phyloP scores from a whole-genome alignment of 2,888 invertebrate genomes.

The Catocala nupta region DNA sequence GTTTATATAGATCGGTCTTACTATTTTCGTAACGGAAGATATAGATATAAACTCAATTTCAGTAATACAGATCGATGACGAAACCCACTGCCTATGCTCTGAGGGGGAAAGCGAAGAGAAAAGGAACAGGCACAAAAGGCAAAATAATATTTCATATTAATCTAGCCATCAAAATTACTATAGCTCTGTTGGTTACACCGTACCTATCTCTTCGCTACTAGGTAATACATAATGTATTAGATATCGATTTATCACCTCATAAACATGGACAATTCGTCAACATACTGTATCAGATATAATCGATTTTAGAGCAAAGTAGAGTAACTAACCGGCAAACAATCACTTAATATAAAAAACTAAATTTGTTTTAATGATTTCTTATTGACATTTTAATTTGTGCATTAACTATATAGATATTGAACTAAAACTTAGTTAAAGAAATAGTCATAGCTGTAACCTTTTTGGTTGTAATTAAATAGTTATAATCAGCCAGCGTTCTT shows the following conservation, averaged over 20 bases:
- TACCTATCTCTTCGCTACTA: not conserved
- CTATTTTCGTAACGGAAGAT: not conserved
- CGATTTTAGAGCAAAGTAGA: not conserved
- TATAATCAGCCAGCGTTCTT: slow-evolving; percentile 20
- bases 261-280: slow-evolving; percentile 57
- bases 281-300: slow-evolving; percentile 35
- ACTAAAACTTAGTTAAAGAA: too few species aligned
- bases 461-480: not conserved
- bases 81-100: slow-evolving; percentile 53
- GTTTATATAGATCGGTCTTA: not conserved
- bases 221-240: not conserved
- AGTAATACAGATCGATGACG: slow-evolving; percentile 39
- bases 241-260: slow-evolving; percentile 8
- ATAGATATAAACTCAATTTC: slow-evolving; percentile 34
- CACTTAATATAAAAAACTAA: not conserved
- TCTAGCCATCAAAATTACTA: too few species aligned
- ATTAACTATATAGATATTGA: too few species aligned
- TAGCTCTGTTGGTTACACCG: not conserved
- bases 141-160: too few species aligned
- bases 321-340: not conserved
- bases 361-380: not conserved
- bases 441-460: not conserved
- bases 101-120: slow-evolving; percentile 44
- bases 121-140: slow-evolving; percentile 26
- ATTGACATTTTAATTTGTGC: slow-evolving; percentile 2